phyloP scores from a whole-genome alignment of 1,140 invertebrate genomes.

The Bombus haemorrhoidalis region DNA sequence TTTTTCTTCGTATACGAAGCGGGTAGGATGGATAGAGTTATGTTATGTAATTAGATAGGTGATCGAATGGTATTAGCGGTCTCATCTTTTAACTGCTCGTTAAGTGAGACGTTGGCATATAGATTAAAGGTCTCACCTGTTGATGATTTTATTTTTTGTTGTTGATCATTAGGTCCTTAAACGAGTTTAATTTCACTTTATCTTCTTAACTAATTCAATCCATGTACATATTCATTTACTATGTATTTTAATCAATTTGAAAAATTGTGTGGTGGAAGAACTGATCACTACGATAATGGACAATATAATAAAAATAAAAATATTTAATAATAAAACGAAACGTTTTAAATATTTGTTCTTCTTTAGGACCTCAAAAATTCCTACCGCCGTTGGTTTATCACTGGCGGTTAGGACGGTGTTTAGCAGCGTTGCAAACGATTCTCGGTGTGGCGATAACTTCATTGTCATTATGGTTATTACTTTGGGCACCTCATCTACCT shows the following conservation, averaged over 20 bases:
- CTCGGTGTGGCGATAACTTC: constrained; percentile 83
- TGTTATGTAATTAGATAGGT: not conserved
- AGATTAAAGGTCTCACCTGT: not conserved
- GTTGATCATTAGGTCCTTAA: no score
- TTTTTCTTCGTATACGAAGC: not conserved
- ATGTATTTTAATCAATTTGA: no score
- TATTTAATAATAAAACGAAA: not conserved
- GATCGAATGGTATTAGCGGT: not conserved
- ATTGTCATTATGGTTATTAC: constrained; percentile 84
- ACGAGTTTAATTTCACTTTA: no score
- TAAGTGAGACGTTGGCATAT: no score
- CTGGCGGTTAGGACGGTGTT: constrained; percentile 83
- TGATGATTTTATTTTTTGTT: not conserved
- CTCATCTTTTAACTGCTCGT: not conserved
- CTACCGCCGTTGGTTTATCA: constrained; percentile 81
- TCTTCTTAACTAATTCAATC: no score
- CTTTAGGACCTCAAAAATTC: constrained; percentile 65
- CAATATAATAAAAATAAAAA: not conserved
- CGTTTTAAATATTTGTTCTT: constrained; percentile 7
- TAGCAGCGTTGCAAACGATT: constrained; percentile 84
- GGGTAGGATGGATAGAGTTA: not conserved
- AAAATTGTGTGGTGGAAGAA: not conserved
- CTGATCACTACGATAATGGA: not conserved
- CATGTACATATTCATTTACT: no score
- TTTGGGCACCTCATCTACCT: constrained; percentile 84